Percentiles rank a stretch among this genome's conserved stretches.
phyloP scores from a whole-genome alignment of 2,797 vertebrate species.

The Sebastes steindachneri region DNA sequence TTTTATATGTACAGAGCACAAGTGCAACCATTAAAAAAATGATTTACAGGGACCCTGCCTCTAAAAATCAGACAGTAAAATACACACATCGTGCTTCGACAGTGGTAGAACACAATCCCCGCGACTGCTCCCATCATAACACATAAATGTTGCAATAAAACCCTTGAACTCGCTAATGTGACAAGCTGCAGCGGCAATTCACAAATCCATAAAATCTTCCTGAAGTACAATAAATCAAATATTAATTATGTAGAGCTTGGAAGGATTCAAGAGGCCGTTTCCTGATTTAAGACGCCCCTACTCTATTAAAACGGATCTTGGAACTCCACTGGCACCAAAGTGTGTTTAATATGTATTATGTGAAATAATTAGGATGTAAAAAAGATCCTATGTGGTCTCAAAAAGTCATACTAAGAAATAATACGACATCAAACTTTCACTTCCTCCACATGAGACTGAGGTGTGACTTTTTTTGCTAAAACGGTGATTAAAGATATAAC shows the following conservation, averaged over 20 bases:
- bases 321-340: conserved; percentile 44
- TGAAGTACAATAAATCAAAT: conserved; percentile 77
- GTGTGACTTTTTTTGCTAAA: neutral
- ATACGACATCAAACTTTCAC: conserved; percentile 16
- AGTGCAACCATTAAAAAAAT: conserved; percentile 63
- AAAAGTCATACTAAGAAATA: conserved; percentile 28
- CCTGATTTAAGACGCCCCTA: conserved; percentile 70
- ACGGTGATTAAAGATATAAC: neutral
- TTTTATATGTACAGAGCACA: conserved; percentile 59
- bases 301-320: conserved; percentile 60
- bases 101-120: conserved; percentile 64
- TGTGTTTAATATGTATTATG: conserved; percentile 62
- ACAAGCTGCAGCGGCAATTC: conserved; percentile 77
- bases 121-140: conserved; percentile 71
- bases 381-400: conserved; percentile 19
- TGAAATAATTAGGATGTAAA: conserved; percentile 54
- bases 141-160: conserved; percentile 81
- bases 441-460: neutral
- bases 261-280: conserved; percentile 70
- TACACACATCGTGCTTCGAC: conserved; percentile 21
- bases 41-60: conserved; percentile 55
- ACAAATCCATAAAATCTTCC: conserved; percentile 75
- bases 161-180: conserved; percentile 82
- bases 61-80: conserved; percentile 62
- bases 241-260: conserved; percentile 77